A percentile compares a stretch with the other conserved stretches of the same genome.
Evolutionary conservation across 2,797 vertebrate species (phyloP).

Genomic region (Sebastes cheni): DNA sequence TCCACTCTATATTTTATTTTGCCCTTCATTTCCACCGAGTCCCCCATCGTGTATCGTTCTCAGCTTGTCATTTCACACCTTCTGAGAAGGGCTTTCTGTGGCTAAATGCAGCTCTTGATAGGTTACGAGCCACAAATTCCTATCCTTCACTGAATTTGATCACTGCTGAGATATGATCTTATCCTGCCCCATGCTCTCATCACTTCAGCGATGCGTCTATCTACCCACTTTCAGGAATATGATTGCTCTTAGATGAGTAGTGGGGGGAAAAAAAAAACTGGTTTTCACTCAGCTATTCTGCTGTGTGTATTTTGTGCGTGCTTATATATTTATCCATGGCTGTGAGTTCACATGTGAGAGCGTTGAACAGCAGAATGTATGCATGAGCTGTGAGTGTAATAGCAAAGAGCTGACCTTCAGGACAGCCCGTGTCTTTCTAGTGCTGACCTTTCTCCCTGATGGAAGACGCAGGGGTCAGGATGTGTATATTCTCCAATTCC

Average conservation of each 20-base stretch:
- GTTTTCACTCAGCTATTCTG: slow-evolving; percentile 5
- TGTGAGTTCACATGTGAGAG: slow-evolving; percentile 19
- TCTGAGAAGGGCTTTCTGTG: background rate
- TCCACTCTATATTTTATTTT: background rate
- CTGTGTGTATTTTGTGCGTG: background rate
- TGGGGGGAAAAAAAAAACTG: background rate
- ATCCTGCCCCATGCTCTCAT: slow-evolving; percentile 22
- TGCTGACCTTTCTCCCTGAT: slow-evolving; percentile 32
- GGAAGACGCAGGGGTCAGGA: slow-evolving; percentile 20
- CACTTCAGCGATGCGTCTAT: background rate
- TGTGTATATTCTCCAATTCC: slow-evolving; percentile 5
- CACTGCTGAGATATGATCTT: slow-evolving; percentile 19
- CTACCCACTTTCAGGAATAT: slow-evolving; percentile 9
- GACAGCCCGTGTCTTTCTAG: background rate
- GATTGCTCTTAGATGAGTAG: slow-evolving; percentile 29
- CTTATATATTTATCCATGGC: background rate
- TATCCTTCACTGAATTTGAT: slow-evolving; percentile 28
- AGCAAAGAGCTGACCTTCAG: slow-evolving; percentile 41
- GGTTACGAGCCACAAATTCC: slow-evolving; percentile 23
- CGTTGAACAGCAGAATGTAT: slow-evolving; percentile 6
- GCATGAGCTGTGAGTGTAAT: slow-evolving; percentile 14
- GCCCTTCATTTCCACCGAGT: slow-evolving; percentile 5
- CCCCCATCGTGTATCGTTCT: background rate
- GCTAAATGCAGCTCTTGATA: slow-evolving; percentile 30
- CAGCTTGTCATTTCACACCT: background rate